Evolutionary conservation across 2,113 vertebrate species (phyloP).

Genomic region (Pungitius pungitius): DNA sequence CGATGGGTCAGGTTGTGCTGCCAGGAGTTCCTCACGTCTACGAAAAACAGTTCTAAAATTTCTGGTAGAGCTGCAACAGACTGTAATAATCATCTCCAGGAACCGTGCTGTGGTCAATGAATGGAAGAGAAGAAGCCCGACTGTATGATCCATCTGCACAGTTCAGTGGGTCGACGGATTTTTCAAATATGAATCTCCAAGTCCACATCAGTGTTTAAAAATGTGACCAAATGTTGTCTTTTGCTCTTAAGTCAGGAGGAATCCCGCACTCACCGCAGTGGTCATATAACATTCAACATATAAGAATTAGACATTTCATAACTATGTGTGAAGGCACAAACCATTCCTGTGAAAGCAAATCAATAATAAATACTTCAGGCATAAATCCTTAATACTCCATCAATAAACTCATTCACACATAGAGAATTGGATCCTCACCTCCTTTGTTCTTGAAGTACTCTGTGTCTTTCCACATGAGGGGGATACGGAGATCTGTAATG

Average conservation of each 20-base stretch:
- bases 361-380: conserved; percentile 32
- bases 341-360: background rate
- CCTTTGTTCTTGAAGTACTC: conserved; percentile 98
- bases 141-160: background rate
- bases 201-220: conserved; percentile 1
- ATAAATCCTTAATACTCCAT: conserved; percentile 50
- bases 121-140: background rate
- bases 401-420: conserved; percentile 13
- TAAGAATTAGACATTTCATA: conserved; percentile 14
- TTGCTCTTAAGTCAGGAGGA: conserved; percentile 10
- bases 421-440: conserved; percentile 78
- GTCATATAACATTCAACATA: conserved; percentile 11
- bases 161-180: background rate
- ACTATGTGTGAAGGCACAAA: background rate
- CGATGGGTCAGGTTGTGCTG: conserved; percentile 41
- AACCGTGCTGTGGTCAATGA: background rate
- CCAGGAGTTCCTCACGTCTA: conserved; percentile 34
- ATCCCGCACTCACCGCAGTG: background rate
- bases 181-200: conserved; percentile 4
- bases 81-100: conserved; percentile 30
- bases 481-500: conserved; percentile 90
- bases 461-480: conserved; percentile 97
- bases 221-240: background rate
- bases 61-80: conserved; percentile 37
- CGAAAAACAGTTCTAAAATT: conserved; percentile 7